Evolutionary conservation across 92 coral and sea anemone genomes (phyloP).

Genomic region (Phenganax marumi): DNA sequence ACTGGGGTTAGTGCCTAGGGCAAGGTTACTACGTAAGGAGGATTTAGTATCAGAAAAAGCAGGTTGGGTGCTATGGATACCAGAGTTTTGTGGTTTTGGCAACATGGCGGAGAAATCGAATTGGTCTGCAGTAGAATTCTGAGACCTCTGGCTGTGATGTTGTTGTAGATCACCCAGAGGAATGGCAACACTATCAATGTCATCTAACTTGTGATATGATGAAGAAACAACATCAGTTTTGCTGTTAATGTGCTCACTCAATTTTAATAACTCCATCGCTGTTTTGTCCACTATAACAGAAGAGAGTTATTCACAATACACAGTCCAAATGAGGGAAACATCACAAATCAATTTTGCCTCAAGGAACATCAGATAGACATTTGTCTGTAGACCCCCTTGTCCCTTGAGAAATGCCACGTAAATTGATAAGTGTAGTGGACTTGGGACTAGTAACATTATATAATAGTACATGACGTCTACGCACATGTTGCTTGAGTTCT

Average conservation of each 20-base stretch:
- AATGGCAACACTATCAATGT: conserved; percentile 21
- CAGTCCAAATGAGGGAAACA: too few relatives aligned
- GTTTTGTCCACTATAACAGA: conserved; percentile 69
- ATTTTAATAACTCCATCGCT: conserved; percentile 64
- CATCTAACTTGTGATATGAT: conserved; percentile 19
- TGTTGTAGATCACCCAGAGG: conserved; percentile 10
- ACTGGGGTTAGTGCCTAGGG: neutral
- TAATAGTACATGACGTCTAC: too few relatives aligned
- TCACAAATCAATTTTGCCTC: too few relatives aligned
- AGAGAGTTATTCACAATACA: too few relatives aligned
- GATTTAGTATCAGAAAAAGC: neutral
- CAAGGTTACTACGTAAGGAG: neutral
- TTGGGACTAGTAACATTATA: too few relatives aligned
- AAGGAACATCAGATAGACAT: too few relatives aligned
- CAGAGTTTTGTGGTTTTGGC: neutral
- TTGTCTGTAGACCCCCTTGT: too few relatives aligned
- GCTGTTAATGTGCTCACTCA: conserved; percentile 30
- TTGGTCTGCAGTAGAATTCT: neutral
- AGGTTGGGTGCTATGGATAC: neutral
- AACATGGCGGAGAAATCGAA: neutral
- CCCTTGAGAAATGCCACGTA: too few relatives aligned
- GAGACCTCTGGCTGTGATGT: neutral
- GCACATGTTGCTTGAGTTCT: too few relatives aligned
- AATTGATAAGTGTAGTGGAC: too few relatives aligned
- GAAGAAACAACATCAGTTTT: conserved; percentile 32